Percentiles rank a stretch among this genome's conserved stretches.
phyloP scores from a whole-genome alignment of 2,797 vertebrate genomes.

The Falco columbarius region DNA sequence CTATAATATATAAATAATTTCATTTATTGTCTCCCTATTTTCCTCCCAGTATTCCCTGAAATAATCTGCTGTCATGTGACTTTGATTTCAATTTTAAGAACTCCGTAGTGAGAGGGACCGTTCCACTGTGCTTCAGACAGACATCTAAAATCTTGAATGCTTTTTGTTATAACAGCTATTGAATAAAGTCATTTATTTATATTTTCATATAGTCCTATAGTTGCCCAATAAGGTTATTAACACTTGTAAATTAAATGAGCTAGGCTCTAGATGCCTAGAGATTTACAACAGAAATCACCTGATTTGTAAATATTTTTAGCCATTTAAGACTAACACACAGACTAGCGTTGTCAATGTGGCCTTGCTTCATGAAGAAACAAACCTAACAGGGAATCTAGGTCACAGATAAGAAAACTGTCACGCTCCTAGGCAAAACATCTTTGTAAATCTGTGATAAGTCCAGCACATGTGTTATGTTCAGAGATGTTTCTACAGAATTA shows the following conservation, averaged over 20 bases:
- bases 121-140: neutral
- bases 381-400: neutral
- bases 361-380: neutral
- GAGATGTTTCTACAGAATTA: neutral
- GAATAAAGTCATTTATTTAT: neutral
- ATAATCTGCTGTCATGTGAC: neutral
- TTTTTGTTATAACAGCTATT: neutral
- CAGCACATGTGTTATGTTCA: neutral
- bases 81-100: neutral
- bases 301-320: neutral
- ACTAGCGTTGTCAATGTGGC: neutral
- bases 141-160: neutral
- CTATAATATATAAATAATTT: neutral
- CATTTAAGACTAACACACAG: neutral
- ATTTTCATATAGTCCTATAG: neutral
- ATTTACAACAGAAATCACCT: neutral
- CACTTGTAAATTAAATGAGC: neutral
- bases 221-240: neutral
- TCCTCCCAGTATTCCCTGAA: neutral
- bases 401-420: neutral
- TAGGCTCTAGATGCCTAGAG: neutral
- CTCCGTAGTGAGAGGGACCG: neutral
- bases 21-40: neutral
- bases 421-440: neutral
- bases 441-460: neutral